Evolutionary conservation across 2,888 invertebrate genomes (phyloP), one percentile per base, ranked within the genome.

Genomic region (Phengaris alcon): DNA sequence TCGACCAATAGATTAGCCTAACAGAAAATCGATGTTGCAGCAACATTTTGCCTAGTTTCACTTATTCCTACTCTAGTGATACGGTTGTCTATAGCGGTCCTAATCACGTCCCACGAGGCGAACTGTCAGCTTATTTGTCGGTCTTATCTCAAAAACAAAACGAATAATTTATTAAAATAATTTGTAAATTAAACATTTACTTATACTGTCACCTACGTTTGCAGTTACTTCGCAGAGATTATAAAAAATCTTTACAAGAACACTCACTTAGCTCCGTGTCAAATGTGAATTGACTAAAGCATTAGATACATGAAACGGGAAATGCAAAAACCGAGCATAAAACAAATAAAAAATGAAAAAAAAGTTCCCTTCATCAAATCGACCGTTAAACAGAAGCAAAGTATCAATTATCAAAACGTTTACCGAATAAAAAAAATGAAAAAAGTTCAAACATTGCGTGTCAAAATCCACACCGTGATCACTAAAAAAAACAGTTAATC

Each of bases 301-400:
- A 13, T 64, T 22, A 9, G n/a, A 73, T 48, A 9, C 3, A 10
- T 15, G 4, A 51, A 64, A 57, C 57, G 12, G 51, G 46, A 51
- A 74, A 74, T 8, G 48, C 59, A 48, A 75, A 69, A 77, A 76
- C 68, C 70, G 75, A 77, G 74, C 46, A 74, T 78, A 79, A 77
- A 79, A 75, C 46, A 74, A 79, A 76, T 73, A 72, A 68, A 69
- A 77, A 80, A 79, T 77, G 78, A 79, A 75, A 85, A 85, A 86
- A 48, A 85, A 82, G 75, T 74, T 76, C 81, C 82, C 78, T 78
- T 76, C 80, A 82, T 82, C 84, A 88, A 88, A 86, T 84, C 83
- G 82, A 84, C 86, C 87, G 88, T 90, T 85, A 88, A 88, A 91
- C 88, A 85, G 88, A 84, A 87, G 88, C 86, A 81, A 84, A 85